These are phyloP conservation scores for Tachina grossa DNA, from an alignment of 2,888 invertebrate species.

Conservation along the genomic window DNA sequence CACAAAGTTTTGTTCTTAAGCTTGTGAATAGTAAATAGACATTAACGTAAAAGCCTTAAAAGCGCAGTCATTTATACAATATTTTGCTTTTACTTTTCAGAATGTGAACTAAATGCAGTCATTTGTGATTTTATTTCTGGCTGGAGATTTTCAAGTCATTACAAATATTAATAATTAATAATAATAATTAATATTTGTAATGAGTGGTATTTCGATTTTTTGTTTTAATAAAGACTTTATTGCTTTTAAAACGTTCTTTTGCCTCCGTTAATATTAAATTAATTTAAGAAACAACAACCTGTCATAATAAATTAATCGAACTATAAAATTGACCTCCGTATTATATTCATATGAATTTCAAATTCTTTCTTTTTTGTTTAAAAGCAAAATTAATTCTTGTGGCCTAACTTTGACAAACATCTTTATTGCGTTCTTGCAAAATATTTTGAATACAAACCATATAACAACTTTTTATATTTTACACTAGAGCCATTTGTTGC, in stretches of 20 bases:
- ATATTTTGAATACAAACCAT: neutral
- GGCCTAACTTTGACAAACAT: constrained; percentile 39
- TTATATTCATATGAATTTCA: constrained; percentile 2
- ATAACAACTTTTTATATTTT: neutral
- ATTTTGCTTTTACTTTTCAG: neutral
- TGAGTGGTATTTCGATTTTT: too few relatives aligned
- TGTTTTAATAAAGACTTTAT: neutral
- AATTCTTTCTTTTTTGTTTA: constrained; percentile 26
- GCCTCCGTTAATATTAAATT: constrained; percentile 42
- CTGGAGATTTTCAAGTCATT: constrained; percentile 7
- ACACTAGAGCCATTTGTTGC: neutral
- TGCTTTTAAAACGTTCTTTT: constrained; percentile 5
- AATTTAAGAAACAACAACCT: constrained; percentile 50
- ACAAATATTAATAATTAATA: constrained; percentile 24
- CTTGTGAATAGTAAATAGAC: constrained; percentile 26
- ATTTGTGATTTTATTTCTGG: constrained; percentile 6
- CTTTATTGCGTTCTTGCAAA: constrained; percentile 39
- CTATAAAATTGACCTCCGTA: constrained; percentile 53
- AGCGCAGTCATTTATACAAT: constrained; percentile 54
- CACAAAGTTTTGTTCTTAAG: neutral
- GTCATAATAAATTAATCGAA: constrained; percentile 71
- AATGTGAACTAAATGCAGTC: constrained; percentile 27
- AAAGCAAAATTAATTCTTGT: constrained; percentile 44
- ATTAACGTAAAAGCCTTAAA: constrained; percentile 24
- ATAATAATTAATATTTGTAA: too few relatives aligned